phyloP scores from a whole-genome alignment of 92 coral and sea anemone genomes.

The Chrysogorgia sp. region DNA sequence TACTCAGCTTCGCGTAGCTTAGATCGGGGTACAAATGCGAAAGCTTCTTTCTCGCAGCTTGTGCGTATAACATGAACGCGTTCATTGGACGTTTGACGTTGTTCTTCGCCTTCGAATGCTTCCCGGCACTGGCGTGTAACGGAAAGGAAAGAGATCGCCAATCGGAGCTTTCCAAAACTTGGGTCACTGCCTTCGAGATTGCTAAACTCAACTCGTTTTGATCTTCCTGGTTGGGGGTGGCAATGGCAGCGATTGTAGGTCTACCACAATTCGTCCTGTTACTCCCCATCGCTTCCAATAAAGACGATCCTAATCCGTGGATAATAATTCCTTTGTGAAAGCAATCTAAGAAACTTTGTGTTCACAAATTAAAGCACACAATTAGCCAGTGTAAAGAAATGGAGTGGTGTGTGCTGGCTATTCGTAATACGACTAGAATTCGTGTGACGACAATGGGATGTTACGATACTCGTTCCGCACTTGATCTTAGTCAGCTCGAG shows the following conservation, averaged over 20 bases:
- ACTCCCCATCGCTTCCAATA: slow-evolving; percentile 33
- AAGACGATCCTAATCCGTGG: slow-evolving; percentile 4
- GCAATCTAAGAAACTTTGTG: slow-evolving; percentile 40
- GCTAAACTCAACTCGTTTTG: slow-evolving; percentile 75
- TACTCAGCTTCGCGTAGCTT: slow-evolving; percentile 96
- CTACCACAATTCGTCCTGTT: slow-evolving; percentile 3
- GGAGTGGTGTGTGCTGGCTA: not conserved
- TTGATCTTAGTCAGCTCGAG: not conserved
- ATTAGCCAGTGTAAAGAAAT: slow-evolving; percentile 8
- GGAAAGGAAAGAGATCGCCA: slow-evolving; percentile 98
- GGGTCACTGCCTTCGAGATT: slow-evolving; percentile 91
- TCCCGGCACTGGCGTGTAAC: slow-evolving; percentile 90
- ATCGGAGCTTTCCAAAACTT: slow-evolving; percentile 95
- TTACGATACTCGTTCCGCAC: not conserved
- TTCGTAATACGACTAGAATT: not conserved
- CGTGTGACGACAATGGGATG: not conserved
- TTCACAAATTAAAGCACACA: slow-evolving; percentile 27
- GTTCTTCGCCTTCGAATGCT: slow-evolving; percentile 77
- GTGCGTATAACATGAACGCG: slow-evolving; percentile 99
- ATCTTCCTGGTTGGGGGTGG: slow-evolving; percentile 3
- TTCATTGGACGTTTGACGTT: slow-evolving; percentile 98
- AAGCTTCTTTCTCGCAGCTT: slow-evolving; percentile 94
- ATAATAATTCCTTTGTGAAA: slow-evolving; percentile 15
- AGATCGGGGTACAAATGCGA: slow-evolving; percentile 96
- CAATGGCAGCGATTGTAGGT: not conserved